Evolutionary conservation across 2,888 invertebrate species (phyloP), one percentile per base, ranked within the genome.

Genomic region (Trichopoda pennipes): DNA sequence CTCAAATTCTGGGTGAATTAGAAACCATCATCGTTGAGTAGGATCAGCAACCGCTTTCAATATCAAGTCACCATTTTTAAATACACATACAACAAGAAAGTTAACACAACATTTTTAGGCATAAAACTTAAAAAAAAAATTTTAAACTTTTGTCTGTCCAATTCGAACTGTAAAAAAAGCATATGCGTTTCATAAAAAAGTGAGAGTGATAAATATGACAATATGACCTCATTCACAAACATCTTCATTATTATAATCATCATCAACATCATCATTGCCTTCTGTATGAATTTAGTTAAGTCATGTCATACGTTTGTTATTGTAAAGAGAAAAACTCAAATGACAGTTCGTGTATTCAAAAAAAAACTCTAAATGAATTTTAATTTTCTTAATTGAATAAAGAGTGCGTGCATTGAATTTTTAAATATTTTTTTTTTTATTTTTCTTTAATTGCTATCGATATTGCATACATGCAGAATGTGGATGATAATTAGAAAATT

Each of bases 311-410:
- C 51, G 51, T 42, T 9, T 68, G 44, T 21, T 32, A 8, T 42
- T 72, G 53, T 51, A 42, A 60, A 47, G 19, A n/a, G n/a, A n/a
- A 32, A 23, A 51, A 55, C 21, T 63, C 63, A 73, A n/a, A 63
- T 73, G 63, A 63, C 53, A 53, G 61, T 38, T 9, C 23, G 28
- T 14, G 70, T 51, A 9, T 55, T 28, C 28, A 53, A 63, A n/a
- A n/a, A n/a, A n/a, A n/a, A 68, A 66, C 66, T 51, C 44, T 32
- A 53, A 51, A 58, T 51, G 60, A 68, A 76, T 72, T 64, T 64
- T n/a, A 73, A 73, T 38, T 72, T 73, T 53, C n/a, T 55, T 21
- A 60, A 72, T 72, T 56, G 51, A 66, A 60, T 38, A 35, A 61
- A 51, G 19, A 51, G 32, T 60, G 58, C 72, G 66, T 72, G 72